Base-by-base conservation (phyloP, 2,888 invertebrate genomes). In the Spisula subtruncata region DNA sequence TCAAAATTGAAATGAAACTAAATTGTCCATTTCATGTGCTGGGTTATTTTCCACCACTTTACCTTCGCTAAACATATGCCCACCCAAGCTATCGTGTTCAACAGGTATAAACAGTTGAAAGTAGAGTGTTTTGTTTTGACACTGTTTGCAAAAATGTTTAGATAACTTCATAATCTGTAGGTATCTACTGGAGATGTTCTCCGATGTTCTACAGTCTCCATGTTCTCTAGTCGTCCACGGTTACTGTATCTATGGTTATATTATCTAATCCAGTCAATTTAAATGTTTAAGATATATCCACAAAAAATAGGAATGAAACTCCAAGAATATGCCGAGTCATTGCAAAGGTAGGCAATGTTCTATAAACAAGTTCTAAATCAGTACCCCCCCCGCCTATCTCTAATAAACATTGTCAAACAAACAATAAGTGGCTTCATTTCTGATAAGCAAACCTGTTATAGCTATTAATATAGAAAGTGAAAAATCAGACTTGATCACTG, bases 41-140 rank as follows among this genome's bases (percentile, higher is more conserved):
- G 6, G 32, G 18, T 16, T 75, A 35, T 35, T 75, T 81, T 81
- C 46, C 20, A 8, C 35, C 41, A 25, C 25, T 10, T 46, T 25
- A 54, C 25, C 16, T 10, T 32, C 20, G 20, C 20, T 54, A 29
- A 54, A n/a, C 56, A 56, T 54, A 56, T 54, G 79, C 80, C 85
- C 85, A 80, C 84, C 84, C 85, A 85, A 18, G 41, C 35, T 54
- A 54, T 56, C n/a, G 48, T 84, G 18, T 46, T 71, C 41, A 46
- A 79, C 35, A 46, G 79, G 46, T 32, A 85, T 79, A 85, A 85
- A 85, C 85, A 35, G 79, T 85, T 80, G 51, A 80, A 80, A 56
- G 56, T 41, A 14, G 80, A 85, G 85, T 75, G 85, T 75, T 80
- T 85, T 85, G 85, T 85, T 85, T 85, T 85, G 85, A 85, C 85